Base-by-base conservation (phyloP, 2,113 vertebrate genomes). In the Gymnorhina tibicen region DNA sequence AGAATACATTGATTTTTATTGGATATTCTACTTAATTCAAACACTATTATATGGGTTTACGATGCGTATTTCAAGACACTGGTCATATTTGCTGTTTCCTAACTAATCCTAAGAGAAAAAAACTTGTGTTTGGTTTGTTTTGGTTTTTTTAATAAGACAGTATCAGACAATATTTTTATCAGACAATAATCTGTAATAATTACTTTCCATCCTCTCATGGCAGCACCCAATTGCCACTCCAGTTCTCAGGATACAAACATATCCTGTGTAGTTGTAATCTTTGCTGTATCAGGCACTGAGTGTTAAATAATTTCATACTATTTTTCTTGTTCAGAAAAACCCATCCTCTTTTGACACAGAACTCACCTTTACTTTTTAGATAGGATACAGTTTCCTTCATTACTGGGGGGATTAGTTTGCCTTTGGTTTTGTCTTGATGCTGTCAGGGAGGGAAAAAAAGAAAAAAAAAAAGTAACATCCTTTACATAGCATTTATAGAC, bases 371-470 rank as follows among this genome's bases (percentile, higher is more conserved):
- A 21, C 85, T 92, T 92, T 98, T 98, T 84, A 99, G 96, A 95
- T 99, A 99, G 2, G 97, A 82, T 35, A 99, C 95, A 0, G 98
- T 99, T 93, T 98, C 96, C 32, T 87, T 85, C 91, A 99, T 94
- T 49, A 99, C 99, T 0, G 97, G 98, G 0, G 99, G 99, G 47
- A 99, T 98, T 41, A 98, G 18, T 4, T 97, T 97, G 0, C 97
- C 98, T 21, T 96, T 93, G 79, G 98, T 99, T 97, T 98, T 99
- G 95, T 99, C 78, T 96, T 97, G 91, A 99, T 98, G 96, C 98
- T 99, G 95, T 89, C 46, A 86, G 10, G 10, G 24, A 26, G 62
- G 52, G 8, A 28, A 35, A 49, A 87, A 37, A 10, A 33, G 55
- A 55, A 10, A 33, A 68, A 55, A 86, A 33, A 56, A 64, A 66